Evolutionary conservation across 2,113 vertebrate species (phyloP).

Genomic region (Corvus cornix): DNA sequence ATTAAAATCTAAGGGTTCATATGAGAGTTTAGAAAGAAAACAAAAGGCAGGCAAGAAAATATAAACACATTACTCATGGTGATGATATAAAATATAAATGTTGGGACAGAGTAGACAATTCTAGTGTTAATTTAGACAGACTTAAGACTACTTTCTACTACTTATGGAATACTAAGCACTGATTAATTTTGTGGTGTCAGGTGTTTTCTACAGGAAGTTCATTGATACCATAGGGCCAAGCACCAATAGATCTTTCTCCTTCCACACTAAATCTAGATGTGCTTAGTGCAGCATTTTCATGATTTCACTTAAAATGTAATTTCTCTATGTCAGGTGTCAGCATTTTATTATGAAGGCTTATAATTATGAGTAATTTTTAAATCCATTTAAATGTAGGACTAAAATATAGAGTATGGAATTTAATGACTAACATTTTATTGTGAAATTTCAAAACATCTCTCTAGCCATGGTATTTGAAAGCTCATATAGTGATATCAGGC

Average conservation of each 20-base stretch:
- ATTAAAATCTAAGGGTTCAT: not conserved
- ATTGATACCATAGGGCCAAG: not conserved
- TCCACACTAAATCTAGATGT: not conserved
- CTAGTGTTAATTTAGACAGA: not conserved
- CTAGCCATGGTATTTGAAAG: not conserved
- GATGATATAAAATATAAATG: not conserved
- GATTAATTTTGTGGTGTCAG: not conserved
- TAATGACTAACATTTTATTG: not conserved
- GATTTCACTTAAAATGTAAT: conserved; percentile 21
- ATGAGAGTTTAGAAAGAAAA: not conserved
- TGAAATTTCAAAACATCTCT: not conserved
- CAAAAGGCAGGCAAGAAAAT: not conserved
- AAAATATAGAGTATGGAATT: not conserved
- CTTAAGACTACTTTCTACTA: not conserved
- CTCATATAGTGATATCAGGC: not conserved
- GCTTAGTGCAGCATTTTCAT: not conserved
- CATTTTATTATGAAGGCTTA: conserved; percentile 18
- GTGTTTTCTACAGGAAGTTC: not conserved
- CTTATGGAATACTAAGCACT: not conserved
- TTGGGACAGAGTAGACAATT: not conserved
- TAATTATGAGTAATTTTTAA: not conserved
- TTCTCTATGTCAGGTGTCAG: not conserved
- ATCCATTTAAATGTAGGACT: not conserved
- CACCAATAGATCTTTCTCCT: not conserved
- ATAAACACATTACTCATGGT: not conserved